Evolutionary conservation across 2,113 vertebrate genomes (phyloP).

Genomic region (Cyanistes caeruleus): DNA sequence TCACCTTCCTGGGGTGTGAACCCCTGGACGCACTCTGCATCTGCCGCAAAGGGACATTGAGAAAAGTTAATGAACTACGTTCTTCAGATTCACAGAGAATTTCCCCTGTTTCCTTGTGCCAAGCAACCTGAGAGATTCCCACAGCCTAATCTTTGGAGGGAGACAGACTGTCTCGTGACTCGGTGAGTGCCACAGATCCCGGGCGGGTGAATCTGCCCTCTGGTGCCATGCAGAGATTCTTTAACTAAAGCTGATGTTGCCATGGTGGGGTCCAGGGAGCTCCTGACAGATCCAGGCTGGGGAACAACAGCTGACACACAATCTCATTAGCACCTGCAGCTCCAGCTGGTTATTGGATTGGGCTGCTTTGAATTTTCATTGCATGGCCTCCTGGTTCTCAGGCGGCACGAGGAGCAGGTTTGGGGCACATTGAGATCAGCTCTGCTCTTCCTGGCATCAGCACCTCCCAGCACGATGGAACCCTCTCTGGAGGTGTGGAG

Average conservation of each 20-base stretch:
- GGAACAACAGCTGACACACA: not conserved
- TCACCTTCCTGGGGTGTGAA: slow-evolving; percentile 9
- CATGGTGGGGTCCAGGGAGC: slow-evolving; percentile 42
- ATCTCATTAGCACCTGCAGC: slow-evolving; percentile 59
- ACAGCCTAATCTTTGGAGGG: slow-evolving; percentile 21
- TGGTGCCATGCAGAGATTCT: not conserved
- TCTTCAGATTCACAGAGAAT: not conserved
- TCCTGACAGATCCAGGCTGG: slow-evolving; percentile 23
- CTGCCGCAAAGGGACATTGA: slow-evolving; percentile 8
- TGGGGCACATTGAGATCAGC: not conserved
- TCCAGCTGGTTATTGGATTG: slow-evolving; percentile 2
- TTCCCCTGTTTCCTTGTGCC: not conserved
- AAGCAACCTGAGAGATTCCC: not conserved
- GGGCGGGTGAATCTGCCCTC: slow-evolving; percentile 18
- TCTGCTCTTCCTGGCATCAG: rapidly evolving
- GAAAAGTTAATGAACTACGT: slow-evolving; percentile 49
- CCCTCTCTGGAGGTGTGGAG: not conserved
- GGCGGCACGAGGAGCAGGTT: rapidly evolving
- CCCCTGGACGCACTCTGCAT: not conserved
- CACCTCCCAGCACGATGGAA: rapidly evolving
- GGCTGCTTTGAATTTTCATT: slow-evolving; percentile 31
- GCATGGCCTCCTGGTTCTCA: not conserved
- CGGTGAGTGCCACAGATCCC: not conserved
- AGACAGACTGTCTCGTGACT: slow-evolving; percentile 45
- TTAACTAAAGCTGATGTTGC: slow-evolving; percentile 52